Conservation (phyloP, 2,797 vertebrate genomes). For the Cyclopterus lumpus region DNA sequence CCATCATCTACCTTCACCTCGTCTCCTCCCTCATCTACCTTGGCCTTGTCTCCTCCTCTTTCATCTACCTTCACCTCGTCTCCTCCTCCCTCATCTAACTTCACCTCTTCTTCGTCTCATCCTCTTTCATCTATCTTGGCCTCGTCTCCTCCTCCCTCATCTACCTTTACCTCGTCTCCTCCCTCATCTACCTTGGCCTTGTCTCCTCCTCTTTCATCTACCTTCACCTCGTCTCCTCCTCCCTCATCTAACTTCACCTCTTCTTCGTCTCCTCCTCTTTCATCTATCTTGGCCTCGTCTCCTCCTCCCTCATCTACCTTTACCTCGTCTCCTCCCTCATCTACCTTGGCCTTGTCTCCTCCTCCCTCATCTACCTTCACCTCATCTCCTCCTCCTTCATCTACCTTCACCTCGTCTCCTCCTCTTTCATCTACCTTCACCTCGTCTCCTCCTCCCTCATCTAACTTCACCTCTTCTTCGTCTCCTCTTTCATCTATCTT, state of each 20-base stretch:
- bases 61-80: not conserved
- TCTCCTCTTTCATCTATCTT: too few species aligned
- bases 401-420: too few species aligned
- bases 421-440: not conserved
- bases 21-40: conserved; percentile 1
- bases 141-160: too few species aligned
- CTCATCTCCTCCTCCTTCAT: not conserved
- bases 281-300: not conserved
- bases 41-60: not conserved
- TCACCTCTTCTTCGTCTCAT: not conserved
- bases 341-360: not conserved
- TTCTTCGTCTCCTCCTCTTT: too few species aligned
- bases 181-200: too few species aligned
- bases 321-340: not conserved
- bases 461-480: too few species aligned
- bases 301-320: too few species aligned
- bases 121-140: not conserved
- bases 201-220: too few species aligned
- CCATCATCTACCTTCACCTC: not conserved
- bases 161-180: too few species aligned
- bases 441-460: too few species aligned
- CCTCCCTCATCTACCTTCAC: not conserved
- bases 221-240: too few species aligned
- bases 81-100: not conserved
- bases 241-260: too few species aligned